Evolutionary conservation across 2,113 vertebrate genomes (phyloP), one percentile per base, ranked within the genome.

Genomic region (Protomyctophum bolini): DNA sequence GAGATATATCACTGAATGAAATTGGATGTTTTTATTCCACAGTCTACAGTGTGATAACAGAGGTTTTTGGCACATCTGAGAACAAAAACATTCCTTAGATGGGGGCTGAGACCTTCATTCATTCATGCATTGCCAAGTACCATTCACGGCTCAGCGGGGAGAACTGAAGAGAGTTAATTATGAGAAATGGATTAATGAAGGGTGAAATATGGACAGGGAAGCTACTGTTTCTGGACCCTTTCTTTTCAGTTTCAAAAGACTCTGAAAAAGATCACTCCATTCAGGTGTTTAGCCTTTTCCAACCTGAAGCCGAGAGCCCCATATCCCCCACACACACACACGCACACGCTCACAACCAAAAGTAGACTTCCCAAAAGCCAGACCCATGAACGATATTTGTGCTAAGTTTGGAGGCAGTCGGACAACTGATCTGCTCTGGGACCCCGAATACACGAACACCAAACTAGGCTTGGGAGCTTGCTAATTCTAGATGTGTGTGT

Each of bases 1-100:
- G 56, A 70, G 56, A 83, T 76, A 83, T 76, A 67, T 73, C 56
- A 56, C 61, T 81, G 72, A 83, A 15, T 77, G 76, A 66, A 78
- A 67, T 45, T 82, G 72, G 66, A 75, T 85, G 58, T 72, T 84
- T 75, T 82, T 85, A 60, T 78, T 69, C 65, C 58, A 68, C 75
- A 47, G 68, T 77, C 66, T 77, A 67, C 47, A 21, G 58, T 61
- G 78, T 62, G 83, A 79, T 78, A 79, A 71, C 71, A 59, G 63
- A 75, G 72, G 21, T 57, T 81, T 87, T 84, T 89, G 87, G 83
- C 87, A 79, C 51, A 33, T 80, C 51, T 64, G 46, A 80, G 84
- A 89, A 89, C 79, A 73, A 89, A 90, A 90, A 88, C 87, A 89
- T 89, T 87, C 83, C 82, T 48, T 62, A 82, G 76, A 77, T 82